Percentiles rank a stretch among this genome's conserved stretches.
These are phyloP conservation scores for Conomelus anceps DNA, from an alignment of 2,888 invertebrate species.

Conservation along the genomic window DNA sequence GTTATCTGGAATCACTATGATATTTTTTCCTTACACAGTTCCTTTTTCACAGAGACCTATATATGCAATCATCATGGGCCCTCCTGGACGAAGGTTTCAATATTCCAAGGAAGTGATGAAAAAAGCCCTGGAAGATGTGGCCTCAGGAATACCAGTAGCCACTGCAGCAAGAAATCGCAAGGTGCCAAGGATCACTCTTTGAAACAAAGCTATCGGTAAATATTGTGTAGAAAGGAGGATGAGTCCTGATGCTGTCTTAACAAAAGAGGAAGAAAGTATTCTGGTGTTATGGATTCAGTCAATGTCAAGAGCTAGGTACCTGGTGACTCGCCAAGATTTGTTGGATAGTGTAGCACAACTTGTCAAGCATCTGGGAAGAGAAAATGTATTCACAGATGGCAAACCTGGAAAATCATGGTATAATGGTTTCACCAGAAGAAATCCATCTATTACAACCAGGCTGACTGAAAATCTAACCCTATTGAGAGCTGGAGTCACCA, in stretches of 20 bases:
- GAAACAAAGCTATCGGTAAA: too few relatives aligned
- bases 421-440: constrained; percentile 26
- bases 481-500: constrained; percentile 35
- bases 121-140: too few relatives aligned
- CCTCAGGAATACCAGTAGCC: too few relatives aligned
- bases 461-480: constrained; percentile 37
- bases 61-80: too few relatives aligned
- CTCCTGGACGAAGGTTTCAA: too few relatives aligned
- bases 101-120: too few relatives aligned
- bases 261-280: constrained; percentile 21
- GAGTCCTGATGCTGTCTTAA: not conserved
- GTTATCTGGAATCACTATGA: too few relatives aligned
- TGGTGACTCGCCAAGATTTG: constrained; percentile 22
- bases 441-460: constrained; percentile 31
- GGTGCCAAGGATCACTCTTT: too few relatives aligned
- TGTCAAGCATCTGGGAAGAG: constrained; percentile 21
- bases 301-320: constrained; percentile 16
- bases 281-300: constrained; percentile 18
- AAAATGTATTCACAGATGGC: constrained; percentile 28
- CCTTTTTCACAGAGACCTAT: too few relatives aligned
- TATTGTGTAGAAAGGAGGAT: not conserved
- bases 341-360: constrained; percentile 27
- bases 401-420: constrained; percentile 29
- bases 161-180: too few relatives aligned
- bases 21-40: too few relatives aligned